These are phyloP conservation scores for Holotrichia oblita DNA, from an alignment of 1,140 invertebrate species.

Conservation along the genomic window DNA sequence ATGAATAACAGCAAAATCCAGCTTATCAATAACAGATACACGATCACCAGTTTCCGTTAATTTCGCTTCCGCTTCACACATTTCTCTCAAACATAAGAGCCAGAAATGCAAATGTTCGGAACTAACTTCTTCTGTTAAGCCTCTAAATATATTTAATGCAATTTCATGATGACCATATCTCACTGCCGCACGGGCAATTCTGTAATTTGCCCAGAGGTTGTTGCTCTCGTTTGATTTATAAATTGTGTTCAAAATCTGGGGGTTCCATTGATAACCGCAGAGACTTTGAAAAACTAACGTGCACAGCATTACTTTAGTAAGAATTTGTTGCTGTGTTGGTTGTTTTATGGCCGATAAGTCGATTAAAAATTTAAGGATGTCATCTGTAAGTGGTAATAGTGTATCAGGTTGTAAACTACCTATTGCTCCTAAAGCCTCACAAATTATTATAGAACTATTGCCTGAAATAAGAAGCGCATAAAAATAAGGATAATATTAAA, in stretches of 20 bases:
- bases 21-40: conserved; percentile 65
- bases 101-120: conserved; percentile 93
- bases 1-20: conserved; percentile 69
- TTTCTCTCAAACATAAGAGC: conserved; percentile 79
- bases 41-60: conserved; percentile 46
- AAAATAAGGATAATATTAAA: background rate
- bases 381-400: conserved; percentile 66
- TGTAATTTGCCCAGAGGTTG: conserved; percentile 86
- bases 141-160: conserved; percentile 73
- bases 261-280: conserved; percentile 70
- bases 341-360: conserved; percentile 48
- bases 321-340: conserved; percentile 53
- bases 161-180: conserved; percentile 84
- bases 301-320: conserved; percentile 73
- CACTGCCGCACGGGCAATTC: conserved; percentile 85
- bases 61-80: conserved; percentile 71
- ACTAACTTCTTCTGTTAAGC: conserved; percentile 78
- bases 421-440: conserved; percentile 78
- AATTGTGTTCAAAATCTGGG: conserved; percentile 67
- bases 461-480: conserved; percentile 48
- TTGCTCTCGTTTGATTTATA: conserved; percentile 68
- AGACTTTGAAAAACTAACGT: conserved; percentile 86
- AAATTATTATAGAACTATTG: conserved; percentile 55
- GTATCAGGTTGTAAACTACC: conserved; percentile 71
- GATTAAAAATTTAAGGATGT: conserved; percentile 66